These are phyloP conservation scores for Octonoba sinensis DNA, from an alignment of 2,888 invertebrate species.

Conservation along the genomic window DNA sequence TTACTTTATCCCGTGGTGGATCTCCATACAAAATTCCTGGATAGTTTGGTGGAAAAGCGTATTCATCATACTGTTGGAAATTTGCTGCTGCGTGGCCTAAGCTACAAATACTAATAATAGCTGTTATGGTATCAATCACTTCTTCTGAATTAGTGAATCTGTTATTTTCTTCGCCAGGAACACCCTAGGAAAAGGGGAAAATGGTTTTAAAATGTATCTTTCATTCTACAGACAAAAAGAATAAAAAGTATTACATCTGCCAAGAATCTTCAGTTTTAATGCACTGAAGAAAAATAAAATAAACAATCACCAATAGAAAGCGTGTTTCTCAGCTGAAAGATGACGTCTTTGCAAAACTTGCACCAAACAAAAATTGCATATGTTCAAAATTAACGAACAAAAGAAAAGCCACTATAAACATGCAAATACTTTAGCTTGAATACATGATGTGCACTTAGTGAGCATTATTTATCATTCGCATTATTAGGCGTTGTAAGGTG, in stretches of 20 bases:
- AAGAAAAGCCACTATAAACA: too few relatives aligned
- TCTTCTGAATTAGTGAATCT: slow-evolving; percentile 67
- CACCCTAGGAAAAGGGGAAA: slow-evolving; percentile 62
- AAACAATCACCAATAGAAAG: too few relatives aligned
- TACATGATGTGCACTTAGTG: too few relatives aligned
- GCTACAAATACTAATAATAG: slow-evolving; percentile 68
- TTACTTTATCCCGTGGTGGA: slow-evolving; percentile 68
- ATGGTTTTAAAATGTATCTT: background rate
- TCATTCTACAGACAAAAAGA: background rate
- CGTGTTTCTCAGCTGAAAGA: too few relatives aligned
- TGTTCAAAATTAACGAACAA: too few relatives aligned
- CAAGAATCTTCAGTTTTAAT: too few relatives aligned
- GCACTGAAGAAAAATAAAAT: too few relatives aligned
- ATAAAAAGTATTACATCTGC: background rate
- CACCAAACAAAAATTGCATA: too few relatives aligned
- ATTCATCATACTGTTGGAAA: slow-evolving; percentile 70
- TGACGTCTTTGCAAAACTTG: too few relatives aligned
- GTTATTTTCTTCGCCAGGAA: slow-evolving; percentile 67
- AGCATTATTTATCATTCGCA: too few relatives aligned
- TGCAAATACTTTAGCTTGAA: too few relatives aligned
- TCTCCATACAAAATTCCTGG: slow-evolving; percentile 68
- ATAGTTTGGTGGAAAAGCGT: slow-evolving; percentile 69
- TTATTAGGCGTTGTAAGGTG: too few relatives aligned
- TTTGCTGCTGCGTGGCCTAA: slow-evolving; percentile 69
- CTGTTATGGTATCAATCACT: slow-evolving; percentile 67